Conservation (phyloP, 2,113 vertebrate species). For the Limanda limanda region DNA sequence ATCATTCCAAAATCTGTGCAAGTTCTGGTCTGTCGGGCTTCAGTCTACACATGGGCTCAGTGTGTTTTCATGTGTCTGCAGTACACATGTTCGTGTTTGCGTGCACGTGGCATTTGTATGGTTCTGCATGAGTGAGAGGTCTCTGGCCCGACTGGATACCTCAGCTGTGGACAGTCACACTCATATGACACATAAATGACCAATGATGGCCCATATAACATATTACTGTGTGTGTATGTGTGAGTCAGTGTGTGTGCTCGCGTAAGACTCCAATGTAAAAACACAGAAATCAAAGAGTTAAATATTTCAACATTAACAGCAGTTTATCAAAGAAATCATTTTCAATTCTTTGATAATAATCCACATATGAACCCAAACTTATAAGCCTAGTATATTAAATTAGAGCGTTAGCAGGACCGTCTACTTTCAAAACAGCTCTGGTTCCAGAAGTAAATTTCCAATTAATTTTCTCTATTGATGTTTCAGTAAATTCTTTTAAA, state of each 20-base stretch:
- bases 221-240: slow-evolving; percentile 22
- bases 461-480: no score
- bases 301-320: no score
- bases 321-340: no score
- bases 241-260: neutral
- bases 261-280: neutral
- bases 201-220: slow-evolving; percentile 56
- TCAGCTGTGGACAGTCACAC: slow-evolving; percentile 77
- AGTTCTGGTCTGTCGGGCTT: slow-evolving; percentile 67
- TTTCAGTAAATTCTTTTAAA: no score
- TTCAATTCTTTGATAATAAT: no score
- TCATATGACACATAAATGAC: slow-evolving; percentile 73
- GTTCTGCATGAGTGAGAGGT: slow-evolving; percentile 63
- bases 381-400: no score
- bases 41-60: slow-evolving; percentile 32
- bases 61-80: slow-evolving; percentile 51
- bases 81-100: slow-evolving; percentile 38
- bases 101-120: slow-evolving; percentile 56
- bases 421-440: no score
- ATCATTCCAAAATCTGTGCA: slow-evolving; percentile 70
- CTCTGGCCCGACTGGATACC: slow-evolving; percentile 66
- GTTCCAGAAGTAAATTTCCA: no score
- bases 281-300: neutral
- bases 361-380: no score
- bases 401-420: no score